These are phyloP conservation scores for Meles meles DNA, from an alignment of 2,113 vertebrate genomes.

Conservation along the genomic window DNA sequence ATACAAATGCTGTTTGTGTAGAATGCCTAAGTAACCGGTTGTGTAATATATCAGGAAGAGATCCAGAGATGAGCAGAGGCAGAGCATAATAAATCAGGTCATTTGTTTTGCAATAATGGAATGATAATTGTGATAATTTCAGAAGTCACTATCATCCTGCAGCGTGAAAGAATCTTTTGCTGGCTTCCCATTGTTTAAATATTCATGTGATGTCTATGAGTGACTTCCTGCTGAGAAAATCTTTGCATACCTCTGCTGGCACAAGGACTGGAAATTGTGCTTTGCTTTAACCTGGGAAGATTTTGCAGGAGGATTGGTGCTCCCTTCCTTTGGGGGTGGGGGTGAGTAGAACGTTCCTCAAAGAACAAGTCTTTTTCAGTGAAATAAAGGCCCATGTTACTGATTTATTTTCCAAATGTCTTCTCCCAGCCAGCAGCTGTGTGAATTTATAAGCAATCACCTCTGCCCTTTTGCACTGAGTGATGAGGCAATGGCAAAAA, in stretches of 20 bases:
- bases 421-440: slow-evolving; percentile 56
- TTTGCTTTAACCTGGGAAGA: slow-evolving; percentile 60
- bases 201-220: slow-evolving; percentile 75
- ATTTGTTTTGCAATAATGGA: slow-evolving; percentile 77
- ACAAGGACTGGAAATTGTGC: slow-evolving; percentile 64
- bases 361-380: slow-evolving; percentile 59
- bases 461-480: slow-evolving; percentile 58
- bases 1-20: slow-evolving; percentile 65
- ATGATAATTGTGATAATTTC: slow-evolving; percentile 81
- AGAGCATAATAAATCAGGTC: slow-evolving; percentile 69
- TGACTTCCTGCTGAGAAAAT: slow-evolving; percentile 78
- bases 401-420: slow-evolving; percentile 61
- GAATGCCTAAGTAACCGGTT: slow-evolving; percentile 72
- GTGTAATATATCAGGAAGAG: slow-evolving; percentile 75
- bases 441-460: slow-evolving; percentile 70
- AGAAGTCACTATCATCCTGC: slow-evolving; percentile 77
- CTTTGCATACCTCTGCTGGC: slow-evolving; percentile 68
- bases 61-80: slow-evolving; percentile 72
- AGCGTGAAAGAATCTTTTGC: slow-evolving; percentile 78
- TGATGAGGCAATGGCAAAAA: slow-evolving; percentile 62
- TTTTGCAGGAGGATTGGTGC: slow-evolving; percentile 46
- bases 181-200: slow-evolving; percentile 80
- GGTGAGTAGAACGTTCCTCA: slow-evolving; percentile 4
- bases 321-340: neutral
- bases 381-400: slow-evolving; percentile 32